Evolutionary conservation across 2,888 invertebrate genomes (phyloP).

Genomic region (Catocala fraxini): DNA sequence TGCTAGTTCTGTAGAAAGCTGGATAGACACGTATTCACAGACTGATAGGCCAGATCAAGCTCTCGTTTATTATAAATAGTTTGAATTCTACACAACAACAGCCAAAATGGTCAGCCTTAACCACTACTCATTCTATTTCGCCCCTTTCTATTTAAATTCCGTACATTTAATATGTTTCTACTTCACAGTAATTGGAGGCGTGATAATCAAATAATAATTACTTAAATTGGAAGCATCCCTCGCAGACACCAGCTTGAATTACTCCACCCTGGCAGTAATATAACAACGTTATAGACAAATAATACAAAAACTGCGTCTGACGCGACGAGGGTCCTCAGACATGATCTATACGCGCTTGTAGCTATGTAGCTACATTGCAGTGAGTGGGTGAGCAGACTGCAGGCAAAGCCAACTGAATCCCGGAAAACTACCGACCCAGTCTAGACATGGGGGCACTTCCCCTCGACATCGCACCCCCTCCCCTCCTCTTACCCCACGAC

Average conservation of each 20-base stretch:
- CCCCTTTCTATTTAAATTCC: background rate
- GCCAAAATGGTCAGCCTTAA: too few species aligned
- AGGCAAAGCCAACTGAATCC: constrained; percentile 86
- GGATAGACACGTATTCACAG: too few species aligned
- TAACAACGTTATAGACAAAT: constrained; percentile 67
- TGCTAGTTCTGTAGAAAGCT: too few species aligned
- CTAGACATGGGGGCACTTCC: constrained; percentile 87
- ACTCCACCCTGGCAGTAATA: constrained; percentile 55
- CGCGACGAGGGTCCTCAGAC: constrained; percentile 83
- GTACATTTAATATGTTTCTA: too few species aligned
- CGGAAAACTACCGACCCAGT: constrained; percentile 89
- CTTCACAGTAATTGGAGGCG: too few species aligned
- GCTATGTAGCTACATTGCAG: constrained; percentile 76
- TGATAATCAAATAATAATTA: constrained; percentile 51
- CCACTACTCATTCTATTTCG: background rate
- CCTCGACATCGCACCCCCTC: constrained; percentile 62
- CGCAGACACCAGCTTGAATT: constrained; percentile 70
- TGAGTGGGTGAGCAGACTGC: constrained; percentile 86
- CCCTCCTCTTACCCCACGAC: constrained; percentile 56
- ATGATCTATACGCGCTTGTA: constrained; percentile 62
- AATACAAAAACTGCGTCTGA: constrained; percentile 77
- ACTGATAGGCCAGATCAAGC: too few species aligned
- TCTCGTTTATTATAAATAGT: too few species aligned
- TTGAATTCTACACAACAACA: too few species aligned
- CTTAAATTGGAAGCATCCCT: constrained; percentile 59